Base-by-base conservation (phyloP, 2,113 vertebrate genomes). In the Gambusia affinis region DNA sequence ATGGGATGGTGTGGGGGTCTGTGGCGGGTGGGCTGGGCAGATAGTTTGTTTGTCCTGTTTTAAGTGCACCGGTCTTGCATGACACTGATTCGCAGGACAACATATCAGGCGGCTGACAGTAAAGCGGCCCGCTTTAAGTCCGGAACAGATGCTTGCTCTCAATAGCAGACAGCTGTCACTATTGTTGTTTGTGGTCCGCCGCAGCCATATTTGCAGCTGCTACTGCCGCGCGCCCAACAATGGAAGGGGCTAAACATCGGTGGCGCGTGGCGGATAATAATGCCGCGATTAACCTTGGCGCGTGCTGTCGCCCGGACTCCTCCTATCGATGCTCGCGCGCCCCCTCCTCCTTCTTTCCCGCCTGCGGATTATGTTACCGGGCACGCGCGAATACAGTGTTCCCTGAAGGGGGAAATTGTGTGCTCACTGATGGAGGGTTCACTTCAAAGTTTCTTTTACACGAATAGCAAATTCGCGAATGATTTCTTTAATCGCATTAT, bases 221-320 rank as follows among this genome's bases (percentile, higher is more conserved):
- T 76, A 79, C 91, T 69, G 68, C 92, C 80, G 86, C 86, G 71
- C 83, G 72, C 83, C 72, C 92, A 90, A 95, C 94, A 94, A 95
- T 93, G 87, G 85, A 86, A 47, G 80, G 83, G 91, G 86, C 87
- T 87, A 78, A 85, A 87, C 92, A 90, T 91, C 79, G 84, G 84
- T 85, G 94, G 94, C 95, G 94, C 92, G 93, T 95, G 93, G 92
- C 92, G 91, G 92, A 92, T 91, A 92, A 94, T 94, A 94, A 94
- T 92, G 91, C 88, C 71, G 88, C 91, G 94, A 95, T 95, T 95
- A 95, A 94, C 89, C 92, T 88, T 86, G 92, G 93, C 94, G 93
- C 92, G 92, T 95, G 93, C 94, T 86, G 91, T 67, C 79, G 82
- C 67, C 60, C 15, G 77, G 61, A 78, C 85, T 79, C 72, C 85